Conservation (phyloP, 2,888 invertebrate genomes). For the Pammene aurita region DNA sequence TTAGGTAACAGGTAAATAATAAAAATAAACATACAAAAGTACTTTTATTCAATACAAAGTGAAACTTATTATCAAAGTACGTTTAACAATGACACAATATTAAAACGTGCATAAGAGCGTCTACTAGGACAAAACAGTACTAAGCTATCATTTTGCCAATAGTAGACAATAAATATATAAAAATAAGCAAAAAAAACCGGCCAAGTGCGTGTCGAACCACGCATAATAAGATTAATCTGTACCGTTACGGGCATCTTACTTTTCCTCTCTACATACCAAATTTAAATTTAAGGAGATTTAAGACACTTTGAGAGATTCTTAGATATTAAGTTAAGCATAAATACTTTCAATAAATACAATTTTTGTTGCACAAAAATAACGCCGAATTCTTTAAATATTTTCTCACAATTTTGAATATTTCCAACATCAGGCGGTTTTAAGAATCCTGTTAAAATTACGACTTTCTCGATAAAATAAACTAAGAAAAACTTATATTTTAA, state of each 20-base stretch:
- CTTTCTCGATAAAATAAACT: neutral
- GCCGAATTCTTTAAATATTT: slow-evolving; percentile 1
- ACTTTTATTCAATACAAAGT: slow-evolving; percentile 31
- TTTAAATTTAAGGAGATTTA: neutral
- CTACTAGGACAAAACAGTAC: too few relatives aligned
- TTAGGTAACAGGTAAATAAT: neutral
- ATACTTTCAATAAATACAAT: slow-evolving; percentile 29
- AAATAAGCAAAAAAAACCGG: too few relatives aligned
- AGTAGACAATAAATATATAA: too few relatives aligned
- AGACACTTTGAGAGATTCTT: slow-evolving; percentile 10
- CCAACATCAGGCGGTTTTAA: slow-evolving; percentile 25
- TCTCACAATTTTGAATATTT: slow-evolving; percentile 15
- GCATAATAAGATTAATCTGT: too few relatives aligned
- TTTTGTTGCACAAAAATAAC: slow-evolving; percentile 32
- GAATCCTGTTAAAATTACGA: too few relatives aligned
- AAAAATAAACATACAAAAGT: neutral
- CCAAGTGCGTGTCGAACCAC: too few relatives aligned
- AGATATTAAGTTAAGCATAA: slow-evolving; percentile 10
- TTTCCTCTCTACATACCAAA: neutral
- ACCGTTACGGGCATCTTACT: too few relatives aligned
- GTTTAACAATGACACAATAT: slow-evolving; percentile 7
- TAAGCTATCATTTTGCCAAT: too few relatives aligned
- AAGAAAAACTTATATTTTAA: too few relatives aligned
- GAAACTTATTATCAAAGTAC: slow-evolving; percentile 15
- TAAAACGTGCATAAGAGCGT: neutral